These are phyloP conservation scores for Drosophila pandora DNA, from an alignment of 1,140 invertebrate species.

Conservation along the genomic window DNA sequence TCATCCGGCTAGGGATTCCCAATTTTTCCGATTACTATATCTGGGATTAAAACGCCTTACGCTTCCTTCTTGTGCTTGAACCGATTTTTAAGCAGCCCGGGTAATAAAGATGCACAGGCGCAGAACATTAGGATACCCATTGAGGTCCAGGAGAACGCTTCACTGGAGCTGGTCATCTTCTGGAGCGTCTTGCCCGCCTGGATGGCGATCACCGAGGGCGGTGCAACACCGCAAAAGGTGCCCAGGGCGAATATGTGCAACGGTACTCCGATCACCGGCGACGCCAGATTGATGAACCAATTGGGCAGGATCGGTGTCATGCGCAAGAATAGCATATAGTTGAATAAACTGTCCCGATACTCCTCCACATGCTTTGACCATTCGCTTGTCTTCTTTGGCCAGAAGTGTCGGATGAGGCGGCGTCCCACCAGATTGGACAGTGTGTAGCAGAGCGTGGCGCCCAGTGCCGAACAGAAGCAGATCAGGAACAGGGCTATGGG, in stretches of 20 bases:
- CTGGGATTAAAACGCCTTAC: conserved; percentile 25
- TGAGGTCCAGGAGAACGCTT: conserved; percentile 95
- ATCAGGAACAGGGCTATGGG: conserved; percentile 94
- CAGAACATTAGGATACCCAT: conserved; percentile 90
- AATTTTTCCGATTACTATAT: conserved; percentile 1
- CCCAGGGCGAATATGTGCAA: conserved; percentile 96
- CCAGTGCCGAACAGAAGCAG: conserved; percentile 97
- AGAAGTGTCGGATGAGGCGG: conserved; percentile 93
- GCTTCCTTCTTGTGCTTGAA: conserved; percentile 90
- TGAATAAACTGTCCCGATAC: conserved; percentile 95
- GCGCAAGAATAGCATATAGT: conserved; percentile 98
- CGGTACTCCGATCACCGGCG: conserved; percentile 98
- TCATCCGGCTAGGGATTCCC: neutral
- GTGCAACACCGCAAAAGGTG: conserved; percentile 97
- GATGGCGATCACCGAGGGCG: conserved; percentile 98
- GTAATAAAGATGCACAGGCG: conserved; percentile 93
- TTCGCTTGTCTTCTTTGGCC: conserved; percentile 92
- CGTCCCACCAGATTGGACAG: conserved; percentile 95
- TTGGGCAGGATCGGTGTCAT: conserved; percentile 99
- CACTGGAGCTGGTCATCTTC: conserved; percentile 94
- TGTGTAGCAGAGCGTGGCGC: conserved; percentile 97
- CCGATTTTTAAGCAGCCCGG: conserved; percentile 95
- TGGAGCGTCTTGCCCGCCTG: conserved; percentile 98
- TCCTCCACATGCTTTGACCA: conserved; percentile 94
- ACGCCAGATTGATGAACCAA: conserved; percentile 99